phyloP scores from a whole-genome alignment of 2,113 vertebrate species.

The Lasiurus cinereus region DNA sequence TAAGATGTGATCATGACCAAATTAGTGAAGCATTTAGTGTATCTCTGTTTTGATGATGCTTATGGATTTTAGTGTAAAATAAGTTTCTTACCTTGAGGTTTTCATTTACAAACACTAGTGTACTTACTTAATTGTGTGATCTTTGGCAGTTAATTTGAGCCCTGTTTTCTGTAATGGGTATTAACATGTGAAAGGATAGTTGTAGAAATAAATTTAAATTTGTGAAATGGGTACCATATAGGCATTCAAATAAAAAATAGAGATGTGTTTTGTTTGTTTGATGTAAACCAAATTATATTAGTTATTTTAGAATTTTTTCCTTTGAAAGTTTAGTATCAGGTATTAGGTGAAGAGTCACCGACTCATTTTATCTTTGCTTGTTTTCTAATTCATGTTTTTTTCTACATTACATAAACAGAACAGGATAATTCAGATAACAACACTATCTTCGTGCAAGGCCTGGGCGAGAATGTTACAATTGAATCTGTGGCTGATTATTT shows the following conservation, averaged over 20 bases:
- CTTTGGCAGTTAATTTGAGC: neutral
- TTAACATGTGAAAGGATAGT: neutral
- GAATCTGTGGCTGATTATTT: conserved; percentile 95
- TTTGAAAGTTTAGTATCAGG: neutral
- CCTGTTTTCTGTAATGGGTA: neutral
- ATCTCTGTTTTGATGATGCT: neutral
- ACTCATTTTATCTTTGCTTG: neutral
- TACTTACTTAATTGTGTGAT: neutral
- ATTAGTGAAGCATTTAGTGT: neutral
- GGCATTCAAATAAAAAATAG: neutral
- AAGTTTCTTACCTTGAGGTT: neutral
- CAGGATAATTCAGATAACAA: conserved; percentile 97
- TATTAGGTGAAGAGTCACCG: neutral
- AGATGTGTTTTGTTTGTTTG: neutral
- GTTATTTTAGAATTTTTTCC: neutral
- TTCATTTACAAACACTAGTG: neutral
- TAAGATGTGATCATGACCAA: neutral
- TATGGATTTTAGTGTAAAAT: conserved; percentile 2
- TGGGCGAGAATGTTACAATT: conserved; percentile 94
- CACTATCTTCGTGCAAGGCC: conserved; percentile 96
- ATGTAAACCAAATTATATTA: neutral
- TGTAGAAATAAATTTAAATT: neutral
- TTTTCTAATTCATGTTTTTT: neutral
- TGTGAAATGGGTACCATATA: neutral
- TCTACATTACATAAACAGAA: conserved; percentile 85